A percentile compares a stretch with the other conserved stretches of the same genome.
Conservation (phyloP, 2,888 invertebrate species). For the Drosophila mulleri region DNA sequence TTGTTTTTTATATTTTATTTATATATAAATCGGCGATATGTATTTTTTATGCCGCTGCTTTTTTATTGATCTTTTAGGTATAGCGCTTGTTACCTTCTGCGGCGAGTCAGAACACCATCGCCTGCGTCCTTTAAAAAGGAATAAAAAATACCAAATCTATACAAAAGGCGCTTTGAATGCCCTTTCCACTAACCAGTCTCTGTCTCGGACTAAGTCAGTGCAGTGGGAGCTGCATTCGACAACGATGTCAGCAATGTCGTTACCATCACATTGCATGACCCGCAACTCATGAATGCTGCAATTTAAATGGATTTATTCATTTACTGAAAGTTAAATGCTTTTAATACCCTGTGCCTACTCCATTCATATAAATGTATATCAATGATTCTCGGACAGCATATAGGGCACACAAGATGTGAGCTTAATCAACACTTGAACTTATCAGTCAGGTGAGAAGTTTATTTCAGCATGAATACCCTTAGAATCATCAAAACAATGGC, state of each 20-base stretch:
- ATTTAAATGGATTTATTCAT: conserved; percentile 83
- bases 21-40: conserved; percentile 7
- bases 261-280: conserved; percentile 24
- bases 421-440: too few species aligned
- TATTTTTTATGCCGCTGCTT: conserved; percentile 24
- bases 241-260: conserved; percentile 4
- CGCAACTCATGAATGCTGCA: conserved; percentile 77
- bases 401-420: too few species aligned
- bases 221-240: conserved; percentile 11
- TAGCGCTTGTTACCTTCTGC: conserved; percentile 55
- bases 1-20: too few species aligned
- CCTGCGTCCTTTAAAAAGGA: background rate
- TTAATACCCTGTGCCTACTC: too few species aligned
- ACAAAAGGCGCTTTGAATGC: conserved; percentile 59
- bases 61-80: conserved; percentile 78
- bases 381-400: too few species aligned
- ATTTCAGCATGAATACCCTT: too few species aligned
- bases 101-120: too few species aligned
- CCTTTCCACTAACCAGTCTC: conserved; percentile 23
- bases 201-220: background rate
- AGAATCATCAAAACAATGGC: too few species aligned
- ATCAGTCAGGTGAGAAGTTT: too few species aligned
- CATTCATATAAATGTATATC: too few species aligned
- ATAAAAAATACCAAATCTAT: conserved; percentile 39
- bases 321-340: too few species aligned